phyloP scores from a whole-genome alignment of 2,113 vertebrate species.

The Misgurnus anguillicaudatus region DNA sequence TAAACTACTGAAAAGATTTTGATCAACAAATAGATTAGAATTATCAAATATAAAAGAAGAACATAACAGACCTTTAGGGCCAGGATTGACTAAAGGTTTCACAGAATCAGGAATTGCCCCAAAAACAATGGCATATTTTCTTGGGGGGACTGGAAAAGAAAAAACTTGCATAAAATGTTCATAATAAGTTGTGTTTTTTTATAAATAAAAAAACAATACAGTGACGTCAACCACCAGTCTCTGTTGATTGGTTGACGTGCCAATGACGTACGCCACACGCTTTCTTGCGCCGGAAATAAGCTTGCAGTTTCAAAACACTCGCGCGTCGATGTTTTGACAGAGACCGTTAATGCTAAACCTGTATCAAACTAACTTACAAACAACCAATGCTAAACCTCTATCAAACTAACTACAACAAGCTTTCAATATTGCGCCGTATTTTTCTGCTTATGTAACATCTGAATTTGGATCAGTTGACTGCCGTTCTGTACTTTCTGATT shows the following conservation, averaged over 20 bases:
- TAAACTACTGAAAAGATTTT: no score
- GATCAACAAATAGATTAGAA: no score
- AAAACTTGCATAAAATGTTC: no score
- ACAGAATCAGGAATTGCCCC: no score
- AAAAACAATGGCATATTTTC: no score
- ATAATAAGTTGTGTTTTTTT: no score
- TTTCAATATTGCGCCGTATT: not conserved
- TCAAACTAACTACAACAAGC: no score
- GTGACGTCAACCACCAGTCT: not conserved
- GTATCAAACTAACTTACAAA: not conserved
- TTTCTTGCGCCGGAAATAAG: slow-evolving; percentile 1
- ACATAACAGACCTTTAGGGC: no score
- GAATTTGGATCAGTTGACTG: not conserved
- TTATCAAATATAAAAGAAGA: no score
- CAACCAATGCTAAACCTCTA: not conserved
- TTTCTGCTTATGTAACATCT: not conserved
- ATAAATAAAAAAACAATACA: no score
- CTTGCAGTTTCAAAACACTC: not conserved
- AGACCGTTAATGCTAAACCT: not conserved
- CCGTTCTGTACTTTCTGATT: not conserved
- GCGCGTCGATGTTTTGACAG: not conserved
- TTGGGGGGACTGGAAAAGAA: no score
- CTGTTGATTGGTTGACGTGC: not conserved
- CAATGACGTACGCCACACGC: not conserved
- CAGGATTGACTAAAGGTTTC: no score